Conservation (phyloP, 1,140 invertebrate species). For the Drosophila rhopaloa region DNA sequence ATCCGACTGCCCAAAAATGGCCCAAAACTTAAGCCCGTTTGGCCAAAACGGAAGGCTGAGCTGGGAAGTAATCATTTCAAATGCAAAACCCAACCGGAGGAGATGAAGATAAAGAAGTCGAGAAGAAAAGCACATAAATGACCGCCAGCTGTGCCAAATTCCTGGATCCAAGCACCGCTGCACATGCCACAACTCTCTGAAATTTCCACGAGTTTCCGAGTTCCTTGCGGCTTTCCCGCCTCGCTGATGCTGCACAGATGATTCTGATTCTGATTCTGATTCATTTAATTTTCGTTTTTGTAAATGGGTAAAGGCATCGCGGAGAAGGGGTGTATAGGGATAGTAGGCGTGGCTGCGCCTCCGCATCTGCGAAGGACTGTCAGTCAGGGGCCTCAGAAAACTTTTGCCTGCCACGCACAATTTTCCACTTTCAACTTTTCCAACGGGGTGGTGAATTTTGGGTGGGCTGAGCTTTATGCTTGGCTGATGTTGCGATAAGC, state of each 20-base stretch:
- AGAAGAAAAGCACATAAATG: conserved; percentile 53
- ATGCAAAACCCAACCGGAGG: conserved; percentile 54
- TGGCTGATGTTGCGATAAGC: conserved; percentile 82
- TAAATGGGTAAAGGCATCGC: conserved; percentile 44
- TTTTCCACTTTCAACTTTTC: conserved; percentile 80
- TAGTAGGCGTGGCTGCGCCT: conserved; percentile 22
- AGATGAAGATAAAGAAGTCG: conserved; percentile 3
- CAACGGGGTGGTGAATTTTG: neutral
- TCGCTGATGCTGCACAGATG: conserved; percentile 61
- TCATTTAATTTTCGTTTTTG: conserved; percentile 72
- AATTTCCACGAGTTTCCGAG: neutral
- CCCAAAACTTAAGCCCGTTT: conserved; percentile 29
- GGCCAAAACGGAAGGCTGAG: conserved; percentile 7
- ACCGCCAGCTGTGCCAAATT: conserved; percentile 73
- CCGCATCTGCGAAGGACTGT: conserved; percentile 50
- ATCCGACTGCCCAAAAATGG: conserved; percentile 70
- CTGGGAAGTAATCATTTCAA: conserved; percentile 66
- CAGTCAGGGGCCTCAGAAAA: conserved; percentile 56
- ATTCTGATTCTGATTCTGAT: conserved; percentile 56
- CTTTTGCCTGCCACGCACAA: conserved; percentile 81
- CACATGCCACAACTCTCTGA: conserved; percentile 44
- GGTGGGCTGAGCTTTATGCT: conserved; percentile 74
- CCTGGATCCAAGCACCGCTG: conserved; percentile 45
- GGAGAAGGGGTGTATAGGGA: neutral
- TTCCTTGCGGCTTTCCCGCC: neutral